These are phyloP conservation scores for Macrosiphum euphorbiae DNA, from an alignment of 2,888 invertebrate species.

Conservation along the genomic window DNA sequence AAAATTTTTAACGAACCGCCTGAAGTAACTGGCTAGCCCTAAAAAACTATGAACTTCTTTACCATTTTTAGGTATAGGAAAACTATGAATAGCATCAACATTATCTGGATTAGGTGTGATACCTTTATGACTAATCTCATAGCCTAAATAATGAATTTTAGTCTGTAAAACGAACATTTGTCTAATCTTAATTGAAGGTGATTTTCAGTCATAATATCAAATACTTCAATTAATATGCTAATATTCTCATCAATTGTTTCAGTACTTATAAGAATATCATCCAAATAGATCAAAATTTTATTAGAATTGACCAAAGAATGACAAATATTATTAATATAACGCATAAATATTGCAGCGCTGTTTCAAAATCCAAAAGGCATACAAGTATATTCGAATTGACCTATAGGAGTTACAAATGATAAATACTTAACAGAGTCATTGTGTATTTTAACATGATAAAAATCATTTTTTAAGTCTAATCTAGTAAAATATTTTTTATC, in stretches of 20 bases:
- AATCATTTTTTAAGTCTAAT: constrained; percentile 11
- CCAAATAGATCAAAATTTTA: constrained; percentile 67
- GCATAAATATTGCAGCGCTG: constrained; percentile 29
- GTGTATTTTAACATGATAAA: constrained; percentile 34
- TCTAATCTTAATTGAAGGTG: too few species aligned
- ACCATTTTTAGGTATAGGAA: too few species aligned
- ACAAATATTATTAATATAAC: constrained; percentile 68
- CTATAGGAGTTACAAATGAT: constrained; percentile 57
- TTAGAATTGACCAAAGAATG: constrained; percentile 68
- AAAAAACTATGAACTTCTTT: too few species aligned
- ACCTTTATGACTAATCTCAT: too few species aligned
- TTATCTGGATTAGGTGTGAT: too few species aligned
- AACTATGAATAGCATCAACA: too few species aligned
- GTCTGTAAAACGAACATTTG: too few species aligned
- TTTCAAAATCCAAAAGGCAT: constrained; percentile 62
- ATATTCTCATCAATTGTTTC: too few species aligned
- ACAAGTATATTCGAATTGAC: constrained; percentile 58
- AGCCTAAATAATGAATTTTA: too few species aligned
- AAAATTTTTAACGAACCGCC: constrained; percentile 51
- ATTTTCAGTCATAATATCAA: too few species aligned
- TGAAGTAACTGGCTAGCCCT: too few species aligned
- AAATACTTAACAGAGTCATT: constrained; percentile 22
- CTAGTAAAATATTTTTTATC: constrained; percentile 10
- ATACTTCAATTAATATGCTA: too few species aligned
- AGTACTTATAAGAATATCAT: constrained; percentile 68